Conservation (phyloP, 2,888 invertebrate genomes). For the Heliconius sara region DNA sequence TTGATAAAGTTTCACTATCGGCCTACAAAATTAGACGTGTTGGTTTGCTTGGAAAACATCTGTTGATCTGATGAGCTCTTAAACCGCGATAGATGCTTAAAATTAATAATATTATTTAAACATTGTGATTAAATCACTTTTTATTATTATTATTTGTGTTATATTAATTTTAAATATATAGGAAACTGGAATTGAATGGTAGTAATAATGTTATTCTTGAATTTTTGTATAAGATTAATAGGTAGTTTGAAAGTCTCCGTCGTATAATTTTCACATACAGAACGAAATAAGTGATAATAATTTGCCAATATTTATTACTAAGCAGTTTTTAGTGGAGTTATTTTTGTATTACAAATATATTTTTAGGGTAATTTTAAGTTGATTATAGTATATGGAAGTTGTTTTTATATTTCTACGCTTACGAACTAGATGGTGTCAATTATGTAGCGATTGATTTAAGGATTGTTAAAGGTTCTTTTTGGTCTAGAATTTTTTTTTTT, state of each 20-base stretch:
- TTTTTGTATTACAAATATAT: neutral
- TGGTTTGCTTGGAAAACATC: conserved; percentile 26
- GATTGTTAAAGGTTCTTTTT: neutral
- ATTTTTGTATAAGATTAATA: neutral
- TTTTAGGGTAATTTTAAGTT: neutral
- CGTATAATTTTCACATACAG: neutral
- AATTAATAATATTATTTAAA: neutral
- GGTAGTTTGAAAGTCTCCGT: neutral
- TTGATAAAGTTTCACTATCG: conserved; percentile 46
- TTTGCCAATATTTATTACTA: neutral
- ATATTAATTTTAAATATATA: conserved; percentile 13
- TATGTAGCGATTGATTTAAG: neutral
- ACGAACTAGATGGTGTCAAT: conserved; percentile 15
- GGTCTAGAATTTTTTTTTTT: no score
- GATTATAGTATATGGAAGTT: neutral
- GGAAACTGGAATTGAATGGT: conserved; percentile 37
- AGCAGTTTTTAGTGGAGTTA: neutral
- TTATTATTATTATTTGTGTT: neutral
- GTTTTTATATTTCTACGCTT: neutral
- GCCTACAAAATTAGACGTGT: conserved; percentile 46
- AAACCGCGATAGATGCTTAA: neutral
- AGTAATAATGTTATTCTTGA: conserved; percentile 14
- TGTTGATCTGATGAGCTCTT: neutral
- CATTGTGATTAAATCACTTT: conserved; percentile 21
- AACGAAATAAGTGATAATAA: conserved; percentile 10